These are phyloP conservation scores for Ctena decussata DNA, from an alignment of 2,888 invertebrate species.

Conservation along the genomic window DNA sequence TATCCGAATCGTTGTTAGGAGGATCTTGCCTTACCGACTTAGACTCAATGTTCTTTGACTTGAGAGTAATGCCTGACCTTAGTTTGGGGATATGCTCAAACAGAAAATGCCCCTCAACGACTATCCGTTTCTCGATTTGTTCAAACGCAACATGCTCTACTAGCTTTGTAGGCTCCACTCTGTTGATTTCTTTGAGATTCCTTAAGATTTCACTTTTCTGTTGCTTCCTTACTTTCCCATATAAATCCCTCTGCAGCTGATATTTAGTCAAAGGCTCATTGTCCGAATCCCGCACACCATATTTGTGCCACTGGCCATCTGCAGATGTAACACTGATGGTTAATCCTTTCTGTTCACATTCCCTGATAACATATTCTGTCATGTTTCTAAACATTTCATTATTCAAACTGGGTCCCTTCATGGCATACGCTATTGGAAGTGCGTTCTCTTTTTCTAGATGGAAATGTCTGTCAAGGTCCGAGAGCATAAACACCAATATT, in stretches of 20 bases:
- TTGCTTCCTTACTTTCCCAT: not conserved
- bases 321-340: not conserved
- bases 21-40: not conserved
- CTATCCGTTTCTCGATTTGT: not conserved
- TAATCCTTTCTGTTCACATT: constrained; percentile 15
- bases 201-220: not conserved
- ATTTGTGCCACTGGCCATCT: constrained; percentile 43
- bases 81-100: not conserved
- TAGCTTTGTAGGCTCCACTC: not conserved
- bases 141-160: constrained; percentile 16
- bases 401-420: constrained; percentile 36
- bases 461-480: constrained; percentile 24
- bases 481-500: constrained; percentile 40
- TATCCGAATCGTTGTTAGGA: not conserved
- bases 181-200: not conserved
- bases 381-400: constrained; percentile 11
- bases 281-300: constrained; percentile 14
- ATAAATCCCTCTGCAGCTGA: constrained; percentile 17
- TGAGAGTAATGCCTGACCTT: not conserved
- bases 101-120: not conserved
- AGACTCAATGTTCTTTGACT: not conserved
- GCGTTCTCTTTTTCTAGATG: constrained; percentile 21
- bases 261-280: constrained; percentile 24
- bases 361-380: constrained; percentile 17
- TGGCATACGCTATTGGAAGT: constrained; percentile 39